phyloP scores from a whole-genome alignment of 2,888 invertebrate species.

The Sphecodes monilicornis region DNA sequence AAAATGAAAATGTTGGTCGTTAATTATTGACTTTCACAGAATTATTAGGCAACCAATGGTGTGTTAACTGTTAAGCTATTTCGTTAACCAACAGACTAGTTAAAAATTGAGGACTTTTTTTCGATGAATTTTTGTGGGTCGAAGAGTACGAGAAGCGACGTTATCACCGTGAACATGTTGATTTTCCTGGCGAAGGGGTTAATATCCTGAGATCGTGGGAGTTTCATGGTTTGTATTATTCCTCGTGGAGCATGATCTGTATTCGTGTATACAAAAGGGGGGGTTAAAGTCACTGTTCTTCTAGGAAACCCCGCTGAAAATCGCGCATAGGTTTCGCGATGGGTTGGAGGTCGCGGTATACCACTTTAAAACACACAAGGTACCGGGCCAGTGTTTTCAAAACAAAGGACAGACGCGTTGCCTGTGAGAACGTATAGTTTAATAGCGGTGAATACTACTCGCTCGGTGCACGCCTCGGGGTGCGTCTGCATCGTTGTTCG shows the following conservation, averaged over 20 bases:
- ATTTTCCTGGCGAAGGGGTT: neutral
- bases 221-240: neutral
- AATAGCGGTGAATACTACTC: slow-evolving; percentile 44
- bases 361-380: slow-evolving; percentile 11
- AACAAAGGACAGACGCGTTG: slow-evolving; percentile 51
- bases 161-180: neutral
- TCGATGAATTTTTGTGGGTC: neutral
- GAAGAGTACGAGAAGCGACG: no score
- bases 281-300: neutral
- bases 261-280: neutral
- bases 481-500: slow-evolving; percentile 46
- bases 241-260: neutral
- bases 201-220: neutral
- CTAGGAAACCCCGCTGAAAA: neutral
- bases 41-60: no score
- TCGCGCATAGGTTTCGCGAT: neutral
- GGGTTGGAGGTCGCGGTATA: neutral
- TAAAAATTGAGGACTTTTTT: neutral
- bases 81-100: neutral
- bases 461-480: slow-evolving; percentile 46
- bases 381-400: slow-evolving; percentile 35
- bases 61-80: no score
- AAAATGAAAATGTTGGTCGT: neutral
- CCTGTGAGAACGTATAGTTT: slow-evolving; percentile 61
- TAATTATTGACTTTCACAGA: no score